These are phyloP conservation scores for Drosophila kikkawai DNA, from an alignment of 1,140 invertebrate genomes.

Conservation along the genomic window DNA sequence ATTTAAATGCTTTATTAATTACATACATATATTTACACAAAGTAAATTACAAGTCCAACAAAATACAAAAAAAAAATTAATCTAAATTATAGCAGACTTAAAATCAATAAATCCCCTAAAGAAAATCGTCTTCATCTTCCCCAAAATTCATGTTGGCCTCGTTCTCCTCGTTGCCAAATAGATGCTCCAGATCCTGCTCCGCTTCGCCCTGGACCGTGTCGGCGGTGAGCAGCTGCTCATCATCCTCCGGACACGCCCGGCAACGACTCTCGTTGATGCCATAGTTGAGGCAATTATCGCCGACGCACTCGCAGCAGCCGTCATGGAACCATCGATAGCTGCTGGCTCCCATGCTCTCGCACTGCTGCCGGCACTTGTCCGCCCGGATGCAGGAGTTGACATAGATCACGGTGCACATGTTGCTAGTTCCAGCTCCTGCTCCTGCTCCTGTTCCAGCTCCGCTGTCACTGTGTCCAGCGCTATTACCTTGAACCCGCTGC, in stretches of 20 bases:
- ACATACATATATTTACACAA: conserved; percentile 5
- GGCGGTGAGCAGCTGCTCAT: conserved; percentile 40
- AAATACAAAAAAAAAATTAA: not conserved
- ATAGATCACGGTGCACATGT: conserved; percentile 97
- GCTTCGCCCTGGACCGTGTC: conserved; percentile 35
- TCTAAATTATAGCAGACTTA: not conserved
- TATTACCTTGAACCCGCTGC: conserved; percentile 47
- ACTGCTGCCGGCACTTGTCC: conserved; percentile 89
- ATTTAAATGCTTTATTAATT: not conserved
- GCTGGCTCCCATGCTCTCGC: conserved; percentile 83
- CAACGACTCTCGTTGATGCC: conserved; percentile 92
- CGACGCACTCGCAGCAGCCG: conserved; percentile 97
- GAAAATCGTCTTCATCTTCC: conserved; percentile 40
- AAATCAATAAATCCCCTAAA: not conserved
- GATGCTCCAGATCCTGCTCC: conserved; percentile 61
- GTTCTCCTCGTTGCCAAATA: conserved; percentile 59
- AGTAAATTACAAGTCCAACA: conserved; percentile 2
- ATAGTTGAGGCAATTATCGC: conserved; percentile 95
- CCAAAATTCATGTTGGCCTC: conserved; percentile 71
- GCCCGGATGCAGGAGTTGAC: conserved; percentile 95
- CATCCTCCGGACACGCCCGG: conserved; percentile 73
- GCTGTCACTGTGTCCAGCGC: conserved; percentile 20
- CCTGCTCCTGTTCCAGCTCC: not conserved
- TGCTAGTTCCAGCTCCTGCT: conserved; percentile 85
- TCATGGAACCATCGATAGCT: conserved; percentile 95